Evolutionary conservation across 1,140 invertebrate species (phyloP).

Genomic region (Geopemphigus sp.): DNA sequence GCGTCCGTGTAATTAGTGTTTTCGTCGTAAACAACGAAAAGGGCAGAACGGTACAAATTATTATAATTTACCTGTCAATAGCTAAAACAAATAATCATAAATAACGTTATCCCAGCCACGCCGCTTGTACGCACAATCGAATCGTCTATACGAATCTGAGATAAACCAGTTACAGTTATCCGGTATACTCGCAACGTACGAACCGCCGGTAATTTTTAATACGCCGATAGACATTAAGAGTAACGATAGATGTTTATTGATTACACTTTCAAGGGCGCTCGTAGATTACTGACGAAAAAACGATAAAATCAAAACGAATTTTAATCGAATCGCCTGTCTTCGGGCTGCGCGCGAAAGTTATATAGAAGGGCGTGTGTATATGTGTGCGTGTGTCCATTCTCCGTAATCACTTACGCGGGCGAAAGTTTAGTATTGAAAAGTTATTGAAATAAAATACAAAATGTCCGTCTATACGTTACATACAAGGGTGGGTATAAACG

Average conservation of each 20-base stretch:
- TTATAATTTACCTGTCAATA: not conserved
- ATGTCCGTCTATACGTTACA: not conserved
- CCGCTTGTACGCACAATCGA: too few relatives aligned
- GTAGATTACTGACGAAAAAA: not conserved
- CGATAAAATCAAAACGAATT: not conserved
- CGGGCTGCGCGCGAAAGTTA: too few relatives aligned
- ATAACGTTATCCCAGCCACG: too few relatives aligned
- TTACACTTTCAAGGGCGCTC: not conserved
- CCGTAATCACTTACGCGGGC: too few relatives aligned
- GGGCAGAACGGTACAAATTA: not conserved
- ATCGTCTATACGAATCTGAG: too few relatives aligned
- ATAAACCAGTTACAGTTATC: too few relatives aligned
- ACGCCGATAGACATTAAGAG: not conserved
- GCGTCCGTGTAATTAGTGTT: too few relatives aligned
- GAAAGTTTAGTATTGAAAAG: not conserved
- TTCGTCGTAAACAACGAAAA: not conserved
- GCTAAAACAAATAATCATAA: not conserved
- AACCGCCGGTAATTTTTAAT: too few relatives aligned
- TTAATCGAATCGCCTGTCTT: not conserved
- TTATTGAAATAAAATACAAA: constrained; percentile 19
- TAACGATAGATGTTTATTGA: not conserved
- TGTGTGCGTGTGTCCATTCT: too few relatives aligned
- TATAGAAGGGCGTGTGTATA: too few relatives aligned
- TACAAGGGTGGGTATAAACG: too few relatives aligned
- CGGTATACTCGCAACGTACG: too few relatives aligned